Evolutionary conservation across 2,888 invertebrate genomes (phyloP).

Genomic region (Torymus aiolomorphi): DNA sequence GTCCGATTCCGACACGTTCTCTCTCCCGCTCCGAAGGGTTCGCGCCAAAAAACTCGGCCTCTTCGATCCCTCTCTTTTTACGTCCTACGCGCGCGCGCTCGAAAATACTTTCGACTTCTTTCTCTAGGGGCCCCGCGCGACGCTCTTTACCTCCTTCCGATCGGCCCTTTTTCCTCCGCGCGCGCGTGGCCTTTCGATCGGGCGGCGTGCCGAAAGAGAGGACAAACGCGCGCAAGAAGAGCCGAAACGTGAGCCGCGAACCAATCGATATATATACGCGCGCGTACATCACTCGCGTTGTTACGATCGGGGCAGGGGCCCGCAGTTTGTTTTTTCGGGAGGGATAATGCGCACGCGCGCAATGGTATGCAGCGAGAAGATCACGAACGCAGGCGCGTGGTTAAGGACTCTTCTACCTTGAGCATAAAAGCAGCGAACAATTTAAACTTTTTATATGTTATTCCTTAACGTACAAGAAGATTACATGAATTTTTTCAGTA

Average conservation of each 20-base stretch:
- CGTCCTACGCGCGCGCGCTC: constrained; percentile 25
- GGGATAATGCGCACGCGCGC: not conserved
- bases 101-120: constrained; percentile 42
- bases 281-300: no score
- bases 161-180: constrained; percentile 29
- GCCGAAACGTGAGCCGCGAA: constrained; percentile 64
- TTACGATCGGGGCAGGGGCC: no score
- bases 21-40: constrained; percentile 7
- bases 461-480: no score
- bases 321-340: not conserved
- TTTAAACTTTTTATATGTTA: no score
- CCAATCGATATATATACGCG: constrained; percentile 57
- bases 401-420: no score
- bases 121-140: constrained; percentile 10
- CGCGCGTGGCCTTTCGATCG: constrained; percentile 46
- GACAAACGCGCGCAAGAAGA: constrained; percentile 48
- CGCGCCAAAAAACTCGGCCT: constrained; percentile 30
- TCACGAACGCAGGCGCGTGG: constrained; percentile 12
- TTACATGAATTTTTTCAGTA: no score
- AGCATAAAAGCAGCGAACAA: no score
- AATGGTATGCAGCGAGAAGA: constrained; percentile 37
- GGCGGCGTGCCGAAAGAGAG: constrained; percentile 23
- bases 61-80: constrained; percentile 43
- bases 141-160: constrained; percentile 38
- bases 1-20: constrained; percentile 58